Base-by-base conservation (phyloP, 1,140 invertebrate species). In the Monochamus saltuarius region DNA sequence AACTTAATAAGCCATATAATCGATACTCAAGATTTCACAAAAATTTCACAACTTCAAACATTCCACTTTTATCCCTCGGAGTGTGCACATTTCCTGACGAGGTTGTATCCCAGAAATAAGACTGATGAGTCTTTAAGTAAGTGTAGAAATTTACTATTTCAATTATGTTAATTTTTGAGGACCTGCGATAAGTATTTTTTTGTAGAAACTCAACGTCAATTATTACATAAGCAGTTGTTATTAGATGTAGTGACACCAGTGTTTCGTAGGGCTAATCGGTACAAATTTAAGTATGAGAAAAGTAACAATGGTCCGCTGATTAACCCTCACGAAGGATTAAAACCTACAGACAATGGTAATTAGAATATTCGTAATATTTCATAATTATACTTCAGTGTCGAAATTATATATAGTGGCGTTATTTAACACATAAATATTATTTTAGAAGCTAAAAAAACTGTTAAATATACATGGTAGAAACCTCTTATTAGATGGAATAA, bases 81-180 rank as follows among this genome's bases (percentile, higher is more conserved):
- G 57, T 83, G 87, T 65, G 87, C 88, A 7, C 88, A 92, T 78
- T 87, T 92, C 62, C 70, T 94, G 11, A 89, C 89, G 43, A 78
- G 88, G 65, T 77, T 90, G 13, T 88, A 91, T 70, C 82, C 88
- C 38, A 80, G 82, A 67, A 79, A 78, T 14, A 78, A 82, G 47
- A 76, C 81, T 17, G 85, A 89, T 71, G 82, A 85, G 59, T 78
- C 80, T 57, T 72, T 66, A 64, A 65, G 63, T 71, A 67, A 64
- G 65, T 36, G 34, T 1, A 43, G 13, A 56, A 37, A 49, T 17
- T 19, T 7, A 2, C 19, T 52, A 67, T 46, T 59, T 47, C 8
- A 46, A 58, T 56, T 61, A 49, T 54, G 61, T 56, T 62, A 34
- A 37, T 54, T 61, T 9, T 64, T 59, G 61, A 29, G 22, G 22